Conservation (phyloP, 1,140 invertebrate genomes). For the Panulirus ornatus region DNA sequence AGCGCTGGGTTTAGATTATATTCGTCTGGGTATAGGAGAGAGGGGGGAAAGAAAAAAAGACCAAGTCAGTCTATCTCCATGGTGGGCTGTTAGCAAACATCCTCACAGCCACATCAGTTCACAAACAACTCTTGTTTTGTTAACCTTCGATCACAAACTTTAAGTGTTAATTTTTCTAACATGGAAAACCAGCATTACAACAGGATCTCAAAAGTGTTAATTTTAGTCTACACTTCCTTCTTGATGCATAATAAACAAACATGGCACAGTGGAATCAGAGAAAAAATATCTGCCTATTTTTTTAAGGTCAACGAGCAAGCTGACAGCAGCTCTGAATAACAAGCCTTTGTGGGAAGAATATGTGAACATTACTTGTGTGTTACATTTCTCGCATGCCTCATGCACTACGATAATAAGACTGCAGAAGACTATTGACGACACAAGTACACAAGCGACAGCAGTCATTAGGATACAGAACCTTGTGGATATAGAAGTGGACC, state of each 20-base stretch:
- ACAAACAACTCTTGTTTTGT: slow-evolving; percentile 23
- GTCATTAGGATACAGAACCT: slow-evolving; percentile 71
- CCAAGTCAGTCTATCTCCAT: slow-evolving; percentile 66
- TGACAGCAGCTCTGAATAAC: slow-evolving; percentile 26
- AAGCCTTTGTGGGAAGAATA: slow-evolving; percentile 33
- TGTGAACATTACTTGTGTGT: neutral
- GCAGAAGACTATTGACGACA: slow-evolving; percentile 24
- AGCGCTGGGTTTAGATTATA: slow-evolving; percentile 99
- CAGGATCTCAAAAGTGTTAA: slow-evolving; percentile 43
- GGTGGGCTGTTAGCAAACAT: slow-evolving; percentile 63
- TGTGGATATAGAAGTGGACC: slow-evolving; percentile 37
- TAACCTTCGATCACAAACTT: slow-evolving; percentile 42
- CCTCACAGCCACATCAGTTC: slow-evolving; percentile 68
- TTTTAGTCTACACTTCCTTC: slow-evolving; percentile 48
- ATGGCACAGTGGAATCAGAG: slow-evolving; percentile 28
- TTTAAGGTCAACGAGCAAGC: slow-evolving; percentile 33
- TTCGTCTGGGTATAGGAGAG: slow-evolving; percentile 87
- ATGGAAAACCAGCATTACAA: slow-evolving; percentile 51
- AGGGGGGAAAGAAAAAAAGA: slow-evolving; percentile 76
- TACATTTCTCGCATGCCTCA: slow-evolving; percentile 45
- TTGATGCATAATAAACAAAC: slow-evolving; percentile 48
- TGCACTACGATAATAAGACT: slow-evolving; percentile 49
- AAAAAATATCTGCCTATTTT: slow-evolving; percentile 38
- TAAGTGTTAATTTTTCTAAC: slow-evolving; percentile 57
- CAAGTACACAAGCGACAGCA: slow-evolving; percentile 44